These are phyloP conservation scores for Tringa solitaria DNA, from an alignment of 2,113 vertebrate species.

Conservation along the genomic window DNA sequence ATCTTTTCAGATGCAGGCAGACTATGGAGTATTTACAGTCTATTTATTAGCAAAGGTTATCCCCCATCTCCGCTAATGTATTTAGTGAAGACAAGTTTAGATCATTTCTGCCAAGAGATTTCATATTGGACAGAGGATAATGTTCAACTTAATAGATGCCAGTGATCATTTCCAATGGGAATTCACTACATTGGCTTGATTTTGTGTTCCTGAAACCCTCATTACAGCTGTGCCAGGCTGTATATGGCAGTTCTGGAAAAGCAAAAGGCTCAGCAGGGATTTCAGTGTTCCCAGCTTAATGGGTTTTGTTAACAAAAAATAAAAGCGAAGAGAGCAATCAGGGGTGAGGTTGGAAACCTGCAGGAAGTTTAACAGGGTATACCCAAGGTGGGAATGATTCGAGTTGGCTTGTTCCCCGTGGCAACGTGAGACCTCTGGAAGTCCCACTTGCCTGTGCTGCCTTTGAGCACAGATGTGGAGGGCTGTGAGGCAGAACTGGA, in stretches of 20 bases:
- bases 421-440: background rate
- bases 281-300: slow-evolving; percentile 12
- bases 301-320: slow-evolving; percentile 20
- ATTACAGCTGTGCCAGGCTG: background rate
- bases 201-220: slow-evolving; percentile 22
- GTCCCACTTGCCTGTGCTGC: background rate
- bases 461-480: fast-evolving
- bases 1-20: background rate
- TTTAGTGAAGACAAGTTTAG: background rate
- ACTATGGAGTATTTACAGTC: background rate
- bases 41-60: background rate
- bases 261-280: background rate
- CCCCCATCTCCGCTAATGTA: background rate
- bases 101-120: slow-evolving; percentile 13
- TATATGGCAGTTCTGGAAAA: background rate
- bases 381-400: fast-evolving
- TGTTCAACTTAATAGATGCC: slow-evolving; percentile 19
- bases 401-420: background rate
- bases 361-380: background rate
- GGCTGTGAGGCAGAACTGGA: background rate
- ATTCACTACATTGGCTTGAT: slow-evolving; percentile 16
- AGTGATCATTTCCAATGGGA: slow-evolving; percentile 11
- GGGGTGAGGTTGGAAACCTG: background rate
- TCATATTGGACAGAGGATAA: background rate
- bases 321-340: background rate